Conservation (phyloP, 30 jellyfish, hydroid and myxozoan species). For the Hydractinia echinata region DNA sequence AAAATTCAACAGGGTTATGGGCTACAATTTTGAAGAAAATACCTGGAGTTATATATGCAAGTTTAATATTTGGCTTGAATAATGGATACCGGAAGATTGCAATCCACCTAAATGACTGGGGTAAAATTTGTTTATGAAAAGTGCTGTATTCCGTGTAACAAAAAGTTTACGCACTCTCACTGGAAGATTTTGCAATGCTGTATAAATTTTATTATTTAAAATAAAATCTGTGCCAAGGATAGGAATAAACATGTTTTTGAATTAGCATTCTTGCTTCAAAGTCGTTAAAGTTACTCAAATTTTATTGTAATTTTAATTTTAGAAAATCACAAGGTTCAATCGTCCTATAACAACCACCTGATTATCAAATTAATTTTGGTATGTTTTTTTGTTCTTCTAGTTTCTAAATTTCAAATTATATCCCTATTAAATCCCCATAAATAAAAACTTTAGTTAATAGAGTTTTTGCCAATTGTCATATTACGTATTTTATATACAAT, state of each 20-base stretch:
- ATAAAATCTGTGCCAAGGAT: background rate
- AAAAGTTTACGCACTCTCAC: no score
- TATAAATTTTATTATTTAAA: background rate
- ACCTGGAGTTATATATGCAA: slow-evolving; percentile 75
- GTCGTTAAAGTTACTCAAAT: no score
- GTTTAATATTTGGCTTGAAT: slow-evolving; percentile 50
- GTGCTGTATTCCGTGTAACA: background rate
- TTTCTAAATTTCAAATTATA: background rate
- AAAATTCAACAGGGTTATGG: slow-evolving; percentile 54
- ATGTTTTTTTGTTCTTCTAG: slow-evolving; percentile 1
- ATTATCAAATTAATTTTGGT: slow-evolving; percentile 85
- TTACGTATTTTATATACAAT: no score
- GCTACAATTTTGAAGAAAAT: slow-evolving; percentile 36
- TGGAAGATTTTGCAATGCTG: background rate
- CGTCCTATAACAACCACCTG: slow-evolving; percentile 77
- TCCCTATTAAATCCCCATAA: background rate
- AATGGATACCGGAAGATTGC: slow-evolving; percentile 73
- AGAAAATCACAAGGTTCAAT: slow-evolving; percentile 83
- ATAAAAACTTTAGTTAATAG: no score
- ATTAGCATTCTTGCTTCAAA: no score
- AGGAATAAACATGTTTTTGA: background rate
- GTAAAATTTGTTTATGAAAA: slow-evolving; percentile 36
- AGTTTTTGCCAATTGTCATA: no score
- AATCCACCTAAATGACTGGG: slow-evolving; percentile 87
- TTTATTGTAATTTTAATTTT: background rate